phyloP scores from a whole-genome alignment of 1,140 invertebrate species.

The Tetragonula clypearis region DNA sequence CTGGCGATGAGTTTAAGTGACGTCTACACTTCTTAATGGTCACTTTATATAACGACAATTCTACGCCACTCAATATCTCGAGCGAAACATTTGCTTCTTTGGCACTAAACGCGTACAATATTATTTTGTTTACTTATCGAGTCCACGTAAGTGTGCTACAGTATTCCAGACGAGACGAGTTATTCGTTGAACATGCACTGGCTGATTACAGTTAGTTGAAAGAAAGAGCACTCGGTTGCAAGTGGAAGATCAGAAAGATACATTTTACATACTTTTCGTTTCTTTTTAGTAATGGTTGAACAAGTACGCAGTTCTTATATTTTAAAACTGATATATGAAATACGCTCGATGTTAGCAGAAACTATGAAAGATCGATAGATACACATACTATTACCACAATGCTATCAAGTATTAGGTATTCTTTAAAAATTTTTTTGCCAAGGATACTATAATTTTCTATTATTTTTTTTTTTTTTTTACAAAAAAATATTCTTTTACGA shows the following conservation, averaged over 20 bases:
- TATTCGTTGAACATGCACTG: background rate
- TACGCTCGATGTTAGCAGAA: too few species aligned
- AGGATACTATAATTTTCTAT: too few species aligned
- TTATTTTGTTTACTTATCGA: conserved; percentile 22
- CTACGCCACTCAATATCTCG: conserved; percentile 34
- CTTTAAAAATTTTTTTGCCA: too few species aligned
- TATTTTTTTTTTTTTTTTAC: too few species aligned
- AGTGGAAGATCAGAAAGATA: background rate
- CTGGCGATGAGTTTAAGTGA: conserved; percentile 28
- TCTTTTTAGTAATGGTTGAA: too few species aligned
- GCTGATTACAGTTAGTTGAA: background rate
- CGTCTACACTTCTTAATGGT: conserved; percentile 42
- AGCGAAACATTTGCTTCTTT: conserved; percentile 35
- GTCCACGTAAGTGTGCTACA: background rate
- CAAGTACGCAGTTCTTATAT: too few species aligned
- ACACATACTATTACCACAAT: too few species aligned
- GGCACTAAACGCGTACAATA: conserved; percentile 16
- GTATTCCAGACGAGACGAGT: conserved; percentile 1
- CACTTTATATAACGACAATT: conserved; percentile 54
- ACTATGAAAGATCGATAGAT: too few species aligned
- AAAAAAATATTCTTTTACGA: too few species aligned
- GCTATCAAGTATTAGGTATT: too few species aligned
- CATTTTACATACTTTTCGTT: too few species aligned
- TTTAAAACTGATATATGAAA: too few species aligned
- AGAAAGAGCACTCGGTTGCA: background rate